Percentiles rank a stretch among this genome's conserved stretches.
Conservation (phyloP, 92 coral and sea anemone genomes). For the Actinostola sp. region DNA sequence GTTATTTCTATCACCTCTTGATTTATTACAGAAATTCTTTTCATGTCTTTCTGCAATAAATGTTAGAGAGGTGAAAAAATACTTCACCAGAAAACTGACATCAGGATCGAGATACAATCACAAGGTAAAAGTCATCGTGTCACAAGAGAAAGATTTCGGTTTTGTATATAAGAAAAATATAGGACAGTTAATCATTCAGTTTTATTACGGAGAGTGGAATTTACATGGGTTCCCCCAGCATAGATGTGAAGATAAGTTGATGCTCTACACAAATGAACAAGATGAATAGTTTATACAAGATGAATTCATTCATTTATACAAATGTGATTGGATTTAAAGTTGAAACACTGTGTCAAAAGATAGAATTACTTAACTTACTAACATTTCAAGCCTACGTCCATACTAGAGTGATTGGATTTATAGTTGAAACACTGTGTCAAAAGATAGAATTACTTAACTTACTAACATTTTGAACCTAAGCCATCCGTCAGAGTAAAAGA, state of each 20-base stretch:
- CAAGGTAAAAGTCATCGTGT: conserved; percentile 25
- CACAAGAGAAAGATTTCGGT: conserved; percentile 60
- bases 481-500: too few species aligned
- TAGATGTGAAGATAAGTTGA: conserved; percentile 12
- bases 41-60: conserved; percentile 44
- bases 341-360: too few species aligned
- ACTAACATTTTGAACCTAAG: too few species aligned
- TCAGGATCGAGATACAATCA: conserved; percentile 12
- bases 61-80: conserved; percentile 44
- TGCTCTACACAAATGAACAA: conserved; percentile 4
- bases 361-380: too few species aligned
- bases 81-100: conserved; percentile 7
- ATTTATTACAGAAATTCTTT: conserved; percentile 55
- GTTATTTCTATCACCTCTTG: conserved; percentile 57
- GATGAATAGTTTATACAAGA: too few species aligned
- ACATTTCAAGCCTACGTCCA: too few species aligned
- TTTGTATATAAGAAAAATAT: conserved; percentile 47
- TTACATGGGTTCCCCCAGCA: conserved; percentile 62
- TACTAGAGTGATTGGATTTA: too few species aligned
- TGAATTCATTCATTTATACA: too few species aligned
- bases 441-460: too few species aligned
- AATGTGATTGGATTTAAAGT: too few species aligned
- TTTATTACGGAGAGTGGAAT: conserved; percentile 76
- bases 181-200: conserved; percentile 60
- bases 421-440: too few species aligned